Percentiles rank a stretch among this genome's conserved stretches.
These are phyloP conservation scores for Castor canadensis DNA, from an alignment of 2,113 vertebrate genomes.

Conservation along the genomic window DNA sequence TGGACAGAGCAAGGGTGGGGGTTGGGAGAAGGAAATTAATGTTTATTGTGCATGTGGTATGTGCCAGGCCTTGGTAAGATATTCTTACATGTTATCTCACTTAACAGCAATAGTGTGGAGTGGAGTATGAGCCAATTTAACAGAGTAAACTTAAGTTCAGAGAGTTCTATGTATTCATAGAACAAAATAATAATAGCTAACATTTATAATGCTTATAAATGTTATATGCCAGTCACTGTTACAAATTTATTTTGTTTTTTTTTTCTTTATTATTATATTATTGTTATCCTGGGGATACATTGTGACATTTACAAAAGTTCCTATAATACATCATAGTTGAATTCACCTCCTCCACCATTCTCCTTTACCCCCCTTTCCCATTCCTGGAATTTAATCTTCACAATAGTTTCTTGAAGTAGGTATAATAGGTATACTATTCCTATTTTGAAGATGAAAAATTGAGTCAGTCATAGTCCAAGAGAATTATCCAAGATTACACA, in stretches of 20 bases:
- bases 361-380: no score
- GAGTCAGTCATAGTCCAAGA: background rate
- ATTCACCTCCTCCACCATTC: no score
- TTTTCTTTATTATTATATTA: no score
- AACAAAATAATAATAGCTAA: background rate
- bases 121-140: background rate
- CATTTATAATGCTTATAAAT: background rate
- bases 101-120: background rate
- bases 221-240: background rate
- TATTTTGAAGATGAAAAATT: constrained; percentile 35
- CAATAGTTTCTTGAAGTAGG: background rate
- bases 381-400: constrained; percentile 27
- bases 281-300: no score
- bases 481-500: background rate
- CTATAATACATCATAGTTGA: no score
- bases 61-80: background rate
- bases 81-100: background rate
- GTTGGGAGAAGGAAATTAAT: background rate
- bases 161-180: background rate
- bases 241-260: background rate
- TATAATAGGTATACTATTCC: background rate
- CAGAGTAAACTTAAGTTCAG: background rate
- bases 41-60: background rate
- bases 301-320: no score
- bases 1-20: background rate